A percentile compares a stretch with the other conserved stretches of the same genome.
These are phyloP conservation scores for Acanthosepion pharaonis DNA, from an alignment of 2,888 invertebrate species.

Conservation along the genomic window DNA sequence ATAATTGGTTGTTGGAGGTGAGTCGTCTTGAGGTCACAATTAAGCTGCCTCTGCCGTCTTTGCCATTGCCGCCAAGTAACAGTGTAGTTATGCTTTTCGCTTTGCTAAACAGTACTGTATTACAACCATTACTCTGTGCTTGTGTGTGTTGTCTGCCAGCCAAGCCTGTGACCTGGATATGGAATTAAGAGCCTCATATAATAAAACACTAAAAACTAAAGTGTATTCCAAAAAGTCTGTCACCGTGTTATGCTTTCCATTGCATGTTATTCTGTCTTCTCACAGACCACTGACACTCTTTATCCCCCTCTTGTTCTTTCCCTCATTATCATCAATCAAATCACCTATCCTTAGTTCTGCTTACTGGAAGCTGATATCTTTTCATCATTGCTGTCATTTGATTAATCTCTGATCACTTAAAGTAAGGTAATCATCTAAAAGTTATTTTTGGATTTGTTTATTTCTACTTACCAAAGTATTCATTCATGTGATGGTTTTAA, in stretches of 20 bases:
- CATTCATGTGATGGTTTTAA: no score
- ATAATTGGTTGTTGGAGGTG: not conserved
- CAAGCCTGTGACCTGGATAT: slow-evolving; percentile 33
- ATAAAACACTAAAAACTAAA: slow-evolving; percentile 33
- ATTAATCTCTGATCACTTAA: not conserved
- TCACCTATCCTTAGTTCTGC: not conserved
- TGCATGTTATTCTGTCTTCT: slow-evolving; percentile 33
- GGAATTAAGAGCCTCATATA: slow-evolving; percentile 33
- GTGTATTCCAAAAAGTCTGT: slow-evolving; percentile 33
- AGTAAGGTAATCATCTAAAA: not conserved
- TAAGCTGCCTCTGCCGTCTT: slow-evolving; percentile 25
- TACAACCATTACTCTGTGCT: slow-evolving; percentile 33
- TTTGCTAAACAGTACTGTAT: slow-evolving; percentile 33
- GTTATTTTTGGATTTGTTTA: not conserved
- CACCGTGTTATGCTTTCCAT: slow-evolving; percentile 33
- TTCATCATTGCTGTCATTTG: not conserved
- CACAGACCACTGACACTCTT: slow-evolving; percentile 33
- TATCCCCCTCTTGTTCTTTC: not conserved
- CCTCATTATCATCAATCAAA: not conserved
- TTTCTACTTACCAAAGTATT: not conserved
- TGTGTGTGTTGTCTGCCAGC: slow-evolving; percentile 33
- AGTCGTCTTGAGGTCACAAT: slow-evolving; percentile 11
- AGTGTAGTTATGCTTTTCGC: slow-evolving; percentile 22
- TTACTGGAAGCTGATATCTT: not conserved
- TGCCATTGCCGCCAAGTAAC: slow-evolving; percentile 23